Evolutionary conservation across 2,113 vertebrate species (phyloP).

Genomic region (human): GRCh38 chr13:74112001-74112500

Average conservation of each 20-base stretch:
- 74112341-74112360: background rate
- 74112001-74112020: constrained; percentile 40
- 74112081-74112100: background rate
- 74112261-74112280: background rate
- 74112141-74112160: background rate
- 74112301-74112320: background rate
- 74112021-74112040: background rate
- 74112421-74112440: background rate
- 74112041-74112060: background rate
- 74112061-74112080: background rate
- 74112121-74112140: background rate
- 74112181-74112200: background rate
- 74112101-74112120: background rate
- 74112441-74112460: background rate
- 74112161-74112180: background rate
- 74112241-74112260: background rate
- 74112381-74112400: background rate
- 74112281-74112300: background rate
- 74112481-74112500: background rate
- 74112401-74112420: too few relatives aligned
- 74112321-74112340: background rate
- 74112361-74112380: background rate
- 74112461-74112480: background rate
- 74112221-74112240: background rate
- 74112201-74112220: too few relatives aligned